Evolutionary conservation across 2,797 vertebrate genomes (phyloP), one percentile per base, ranked within the genome.

Genomic region (Acanthornis magna): DNA sequence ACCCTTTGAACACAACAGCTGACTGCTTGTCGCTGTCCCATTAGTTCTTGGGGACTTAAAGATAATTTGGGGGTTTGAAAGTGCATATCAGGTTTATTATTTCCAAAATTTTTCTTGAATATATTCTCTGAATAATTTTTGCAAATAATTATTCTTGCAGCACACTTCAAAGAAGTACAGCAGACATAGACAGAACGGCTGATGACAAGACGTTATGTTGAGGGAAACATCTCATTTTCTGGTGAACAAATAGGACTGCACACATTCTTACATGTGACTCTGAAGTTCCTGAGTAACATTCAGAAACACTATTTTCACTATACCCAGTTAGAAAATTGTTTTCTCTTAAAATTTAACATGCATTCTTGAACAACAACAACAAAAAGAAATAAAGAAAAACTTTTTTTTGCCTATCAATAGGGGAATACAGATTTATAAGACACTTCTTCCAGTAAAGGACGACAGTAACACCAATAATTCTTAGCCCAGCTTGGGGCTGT

Each of bases 321-420:
- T 18, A 17, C 16, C 47, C 30, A 66, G 8, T 38, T 48, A 66
- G 16, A 65, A 81, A 47, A 34, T 15, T 36, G 10, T 40, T 83
- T 77, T 27, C 16, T 11, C 15, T 58, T 67, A n/a, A 84, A 84
- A 72, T 51, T 58, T 30, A 57, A 21, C 10, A 11, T 15, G 22
- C 13, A 11, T 63, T 63, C 30, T 72, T 80, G 13, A 30, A 66
- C 6, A 48, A n/a, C 27, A 54, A 40, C 23, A 48, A 48, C 7
- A 21, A 36, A 32, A 11, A 4, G 1, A 34, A 13, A 5, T 1
- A 43, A 23, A 10, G 26, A 23, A 57, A 27, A 47, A 11, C 1
- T 11, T 40, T 47, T 53, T 58, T 70, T 43, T 11, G 9, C 36
- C 10, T 40, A 25, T 30, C 22, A 51, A 14, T 25, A 73, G 29